Evolutionary conservation across 2,797 vertebrate species (phyloP).

Genomic region (Dendrocincla tyrannina): DNA sequence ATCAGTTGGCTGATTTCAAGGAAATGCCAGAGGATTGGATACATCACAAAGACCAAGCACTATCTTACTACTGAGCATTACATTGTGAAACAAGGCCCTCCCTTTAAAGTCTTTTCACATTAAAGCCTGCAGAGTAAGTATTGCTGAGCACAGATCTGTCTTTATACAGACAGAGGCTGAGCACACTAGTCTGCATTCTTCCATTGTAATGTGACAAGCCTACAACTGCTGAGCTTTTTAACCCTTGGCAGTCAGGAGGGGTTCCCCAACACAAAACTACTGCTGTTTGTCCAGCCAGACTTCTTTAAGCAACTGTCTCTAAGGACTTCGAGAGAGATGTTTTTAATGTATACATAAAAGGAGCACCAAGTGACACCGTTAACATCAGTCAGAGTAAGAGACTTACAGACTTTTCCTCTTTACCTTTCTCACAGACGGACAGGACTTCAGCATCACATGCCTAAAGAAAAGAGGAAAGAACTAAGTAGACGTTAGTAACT

Average conservation of each 20-base stretch:
- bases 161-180: not conserved
- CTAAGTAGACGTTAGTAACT: not conserved
- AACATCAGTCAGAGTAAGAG: not conserved
- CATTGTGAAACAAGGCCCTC: not conserved
- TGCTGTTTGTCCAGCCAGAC: conserved; percentile 6
- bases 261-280: conserved; percentile 1
- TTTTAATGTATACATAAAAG: not conserved
- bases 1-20: not conserved
- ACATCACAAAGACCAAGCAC: not conserved
- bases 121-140: not conserved
- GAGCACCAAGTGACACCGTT: not conserved
- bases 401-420: not conserved
- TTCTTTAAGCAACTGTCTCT: not conserved
- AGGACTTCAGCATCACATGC: conserved; percentile 69
- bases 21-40: not conserved
- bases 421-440: conserved; percentile 70
- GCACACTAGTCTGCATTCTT: conserved; percentile 34
- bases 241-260: not conserved
- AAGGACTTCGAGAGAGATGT: not conserved
- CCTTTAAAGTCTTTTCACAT: not conserved
- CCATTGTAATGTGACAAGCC: conserved; percentile 9
- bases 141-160: conserved; percentile 2
- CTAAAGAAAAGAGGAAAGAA: conserved; percentile 50
- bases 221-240: conserved; percentile 3
- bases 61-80: not conserved